Evolutionary conservation across 92 coral and sea anemone species (phyloP), one percentile per base, ranked within the genome.

Genomic region (Umimayanthus chanpuru): DNA sequence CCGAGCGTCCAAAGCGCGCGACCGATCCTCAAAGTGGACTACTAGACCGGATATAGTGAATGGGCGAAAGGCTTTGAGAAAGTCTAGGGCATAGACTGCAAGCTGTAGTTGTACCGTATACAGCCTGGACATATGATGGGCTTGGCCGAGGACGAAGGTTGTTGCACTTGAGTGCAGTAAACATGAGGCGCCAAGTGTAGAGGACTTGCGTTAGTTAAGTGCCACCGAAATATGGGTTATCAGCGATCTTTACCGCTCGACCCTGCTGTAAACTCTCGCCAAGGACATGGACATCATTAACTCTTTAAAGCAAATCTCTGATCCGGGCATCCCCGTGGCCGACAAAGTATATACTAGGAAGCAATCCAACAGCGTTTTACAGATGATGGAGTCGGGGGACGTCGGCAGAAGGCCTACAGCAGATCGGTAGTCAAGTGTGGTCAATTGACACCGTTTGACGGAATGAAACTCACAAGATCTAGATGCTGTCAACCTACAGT

Each of bases 401-500:
- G 86, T 81, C 81, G 93, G 61, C 81, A 80, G 68, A 87, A 86
- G 14, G 88, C 88, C 90, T 90, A 41, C 2, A 82, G 89, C 77
- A 90, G 75, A 49, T 90, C 90, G 9, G 92, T 70, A 86, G n/a
- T n/a, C n/a, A n/a, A n/a, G 80, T 72, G 29, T 66, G 70, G 26
- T 58, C 5, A 65, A 38, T 55, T 29, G 41, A 11, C 80, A 89
- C 58, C n/a, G n/a, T 49, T 78, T 73, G 36, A 32, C 25, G 40
- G 73, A 21, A 85, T 89, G 50, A 9, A 11, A 9, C 81, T 6
- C 86, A 47, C 74, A 77, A 73, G 20, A 90, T 85, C 36, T 32
- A 32, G 25, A 76, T 58, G 66, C 77, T 89, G 30, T 79, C 86
- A 32, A 88, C 50, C 8, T 47, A 47, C 50, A 47, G 50, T 47